Evolutionary conservation across 1,140 invertebrate genomes (phyloP), one percentile per base, ranked within the genome.

Genomic region (Zaprionus vittiger): DNA sequence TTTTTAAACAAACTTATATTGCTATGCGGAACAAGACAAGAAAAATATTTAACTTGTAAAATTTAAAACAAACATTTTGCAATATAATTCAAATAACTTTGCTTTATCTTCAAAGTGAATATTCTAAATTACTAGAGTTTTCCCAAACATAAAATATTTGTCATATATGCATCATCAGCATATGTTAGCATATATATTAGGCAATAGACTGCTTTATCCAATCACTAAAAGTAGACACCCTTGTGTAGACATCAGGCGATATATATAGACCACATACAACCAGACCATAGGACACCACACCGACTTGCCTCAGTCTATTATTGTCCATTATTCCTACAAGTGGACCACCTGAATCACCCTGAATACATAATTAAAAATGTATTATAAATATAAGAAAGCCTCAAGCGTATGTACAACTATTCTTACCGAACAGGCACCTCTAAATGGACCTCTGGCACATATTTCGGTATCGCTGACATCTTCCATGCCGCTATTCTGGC

Each of bases 271-370:
- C 91, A 61, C 92, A 93, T 70, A 96, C 96, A 57, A 94, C 91
- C 59, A 94, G 94, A 0, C 96, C 96, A 77, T 95, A 96, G 1
- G 96, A 96, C 0, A 96, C 95, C 0, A 97, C 93, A 1, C 96
- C 96, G 38, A 96, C 94, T 65, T 95, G 93, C 22, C 56, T 64
- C 0, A 77, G 24, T 0, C 79, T 83, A 1, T 67, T 70, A 4
- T 68, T 44, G 24, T 34, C 20, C 20, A 20, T 20, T 20, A 20
- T 47, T 49, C 84, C 82, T 0, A 93, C 91, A 6, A 97, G 72
- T 9, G 96, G 96, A 28, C 96, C 96, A 22, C 96, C 96, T 38
- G 96, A 96, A 82, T 97, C 96, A 28, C 96, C 96, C 93, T 96
- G 94, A 9, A 22, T n/a, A 31, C 20, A 34, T n/a, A 68, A 24